Base-by-base conservation (phyloP, 2,797 vertebrate species). In the Potorous gilbertii region DNA sequence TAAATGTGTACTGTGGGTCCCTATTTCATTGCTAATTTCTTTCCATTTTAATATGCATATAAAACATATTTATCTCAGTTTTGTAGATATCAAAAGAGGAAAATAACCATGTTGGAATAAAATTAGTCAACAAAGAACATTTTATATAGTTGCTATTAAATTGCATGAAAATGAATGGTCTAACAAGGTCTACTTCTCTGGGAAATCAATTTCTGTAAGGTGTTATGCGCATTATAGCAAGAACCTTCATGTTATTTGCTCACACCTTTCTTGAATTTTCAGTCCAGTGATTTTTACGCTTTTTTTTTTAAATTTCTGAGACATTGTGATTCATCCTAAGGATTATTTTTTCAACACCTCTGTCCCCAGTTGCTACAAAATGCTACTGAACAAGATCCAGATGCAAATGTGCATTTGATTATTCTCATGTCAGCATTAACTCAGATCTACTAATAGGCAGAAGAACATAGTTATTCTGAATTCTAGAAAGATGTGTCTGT, bases 121-220 rank as follows among this genome's bases (percentile, higher is more conserved):
- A 97, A 13, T 94, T 98, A 97, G 81, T 97, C 97, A 97, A 95
- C 96, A 96, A 98, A 92, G 90, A 97, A 97, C 98, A 97, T 97
- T 98, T 97, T 98, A 97, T 97, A 96, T 93, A 97, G 95, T 92
- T 97, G 94, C 96, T 98, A 96, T 98, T 97, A 97, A 97, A 98
- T 91, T 66, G 27, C 81, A 95, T 96, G 90, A 96, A 98, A 97
- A 98, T 96, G 96, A 97, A 96, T 97, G 90, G 96, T 97, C 97
- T 96, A 93, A 54, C 96, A 55, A 95, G 94, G 90, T 97, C 95
- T 91, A 57, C 94, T 98, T 97, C 57, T 10, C 95, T 98, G 97
- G 96, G 96, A 98, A 98, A 97, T 97, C 95, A 97, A 92, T 97
- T 97, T 98, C 95, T 96, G 93, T 87, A 62, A n/a, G 59, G 91